phyloP scores from a whole-genome alignment of 1,140 invertebrate species.

The Manduca sexta region DNA sequence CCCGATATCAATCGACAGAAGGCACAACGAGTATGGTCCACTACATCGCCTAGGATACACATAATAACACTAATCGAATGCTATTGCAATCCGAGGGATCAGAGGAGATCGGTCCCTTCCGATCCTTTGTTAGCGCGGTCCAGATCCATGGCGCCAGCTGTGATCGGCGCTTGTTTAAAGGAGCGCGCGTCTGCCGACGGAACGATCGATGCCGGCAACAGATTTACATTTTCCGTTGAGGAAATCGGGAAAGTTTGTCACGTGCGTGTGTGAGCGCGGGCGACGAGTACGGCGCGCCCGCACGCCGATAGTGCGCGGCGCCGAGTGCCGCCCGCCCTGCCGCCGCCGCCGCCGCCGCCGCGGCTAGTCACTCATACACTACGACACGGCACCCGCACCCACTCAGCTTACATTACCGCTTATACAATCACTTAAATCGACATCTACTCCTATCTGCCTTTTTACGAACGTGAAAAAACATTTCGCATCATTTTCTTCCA shows the following conservation, averaged over 20 bases:
- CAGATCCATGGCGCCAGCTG: slow-evolving; percentile 60
- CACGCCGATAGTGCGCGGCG: slow-evolving; percentile 63
- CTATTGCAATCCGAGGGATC: slow-evolving; percentile 39
- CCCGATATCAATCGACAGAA: slow-evolving; percentile 42
- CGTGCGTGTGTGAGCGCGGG: slow-evolving; percentile 44
- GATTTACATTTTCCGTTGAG: slow-evolving; percentile 69
- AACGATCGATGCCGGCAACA: slow-evolving; percentile 64
- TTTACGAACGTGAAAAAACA: background rate
- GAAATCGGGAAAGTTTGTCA: slow-evolving; percentile 69
- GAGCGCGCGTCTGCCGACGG: slow-evolving; percentile 53
- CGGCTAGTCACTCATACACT: slow-evolving; percentile 15
- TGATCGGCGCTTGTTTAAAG: slow-evolving; percentile 43
- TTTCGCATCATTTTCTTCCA: background rate
- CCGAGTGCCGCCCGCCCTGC: slow-evolving; percentile 67
- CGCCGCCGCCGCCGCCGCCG: slow-evolving; percentile 20
- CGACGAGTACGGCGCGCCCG: slow-evolving; percentile 58
- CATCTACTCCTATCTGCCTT: background rate
- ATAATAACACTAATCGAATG: slow-evolving; percentile 42
- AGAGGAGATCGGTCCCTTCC: slow-evolving; percentile 31
- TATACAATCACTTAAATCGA: slow-evolving; percentile 43
- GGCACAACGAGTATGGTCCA: slow-evolving; percentile 64
- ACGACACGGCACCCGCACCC: slow-evolving; percentile 16
- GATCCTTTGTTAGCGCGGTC: slow-evolving; percentile 59
- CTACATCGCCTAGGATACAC: slow-evolving; percentile 46
- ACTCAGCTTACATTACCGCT: slow-evolving; percentile 26